These are phyloP conservation scores for Apocrypta bakeri DNA, from an alignment of 1,140 invertebrate species.

Conservation along the genomic window DNA sequence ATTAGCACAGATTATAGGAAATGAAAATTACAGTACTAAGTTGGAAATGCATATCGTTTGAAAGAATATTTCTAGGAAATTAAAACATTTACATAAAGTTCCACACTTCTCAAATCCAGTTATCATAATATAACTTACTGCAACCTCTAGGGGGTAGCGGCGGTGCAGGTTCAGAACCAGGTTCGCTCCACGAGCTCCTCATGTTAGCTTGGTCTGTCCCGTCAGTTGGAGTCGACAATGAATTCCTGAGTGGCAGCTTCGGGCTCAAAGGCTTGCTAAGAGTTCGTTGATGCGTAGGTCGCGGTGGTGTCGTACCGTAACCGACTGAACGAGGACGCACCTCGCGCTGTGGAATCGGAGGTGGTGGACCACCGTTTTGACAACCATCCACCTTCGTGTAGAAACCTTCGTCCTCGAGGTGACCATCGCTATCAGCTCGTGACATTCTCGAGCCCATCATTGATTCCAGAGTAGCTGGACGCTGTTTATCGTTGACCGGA, in stretches of 20 bases:
- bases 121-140: conserved; percentile 68
- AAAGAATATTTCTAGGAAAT: too few species aligned
- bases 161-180: conserved; percentile 76
- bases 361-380: conserved; percentile 67
- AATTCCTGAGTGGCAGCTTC: conserved; percentile 74
- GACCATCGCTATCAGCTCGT: conserved; percentile 65
- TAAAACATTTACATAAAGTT: not conserved
- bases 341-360: conserved; percentile 78
- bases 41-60: too few species aligned
- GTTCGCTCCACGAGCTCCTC: conserved; percentile 78
- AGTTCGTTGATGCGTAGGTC: conserved; percentile 76
- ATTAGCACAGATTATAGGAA: too few species aligned
- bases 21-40: too few species aligned
- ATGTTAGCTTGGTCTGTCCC: conserved; percentile 68
- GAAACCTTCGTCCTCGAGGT: conserved; percentile 69
- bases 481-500: conserved; percentile 76
- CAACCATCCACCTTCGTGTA: conserved; percentile 68
- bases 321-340: conserved; percentile 76
- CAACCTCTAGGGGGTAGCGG: conserved; percentile 78
- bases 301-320: conserved; percentile 75
- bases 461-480: conserved; percentile 65
- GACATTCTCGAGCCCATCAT: conserved; percentile 61
- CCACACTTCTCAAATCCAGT: not conserved
- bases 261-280: conserved; percentile 78
- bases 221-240: conserved; percentile 71